Base-by-base conservation (phyloP, 2,888 invertebrate species). In the Lycocerus yunnanus region DNA sequence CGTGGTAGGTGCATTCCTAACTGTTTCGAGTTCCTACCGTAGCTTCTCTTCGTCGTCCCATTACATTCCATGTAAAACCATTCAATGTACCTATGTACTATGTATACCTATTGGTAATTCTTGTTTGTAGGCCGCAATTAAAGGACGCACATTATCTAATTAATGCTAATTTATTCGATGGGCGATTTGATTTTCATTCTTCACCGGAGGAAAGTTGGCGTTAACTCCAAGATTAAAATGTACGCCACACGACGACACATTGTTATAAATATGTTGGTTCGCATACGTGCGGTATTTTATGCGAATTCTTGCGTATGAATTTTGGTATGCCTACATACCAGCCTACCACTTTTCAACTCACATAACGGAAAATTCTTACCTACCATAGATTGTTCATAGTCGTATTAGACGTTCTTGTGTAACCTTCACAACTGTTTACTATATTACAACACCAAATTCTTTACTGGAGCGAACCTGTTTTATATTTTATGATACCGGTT, bases 391-490 rank as follows among this genome's bases (percentile, higher is more conserved):
- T 69, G 73, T 68, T 71, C 71, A 70, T 74, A 71, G 58, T 69
- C 68, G 72, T 68, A 72, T 66, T 68, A 66, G 73, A 73, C 65
- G 68, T 18, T 68, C 73, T 74, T 73, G 73, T 59, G 66, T 67
- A 74, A 74, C 74, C 71, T 74, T 71, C 71, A 67, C 71, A 74
- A 74, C 74, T 66, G 74, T 74, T 74, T 72, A 74, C 66, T 74
- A 71, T 68, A 65, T 74, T 69, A 66, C 74, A 69, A 74, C 74
- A 74, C 69, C 74, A 68, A 74, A 74, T 74, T 74, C 74, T 74
- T 74, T 68, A 72, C 18, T 72, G 72, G 72, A 68, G 72, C 67
- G 68, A 72, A 72, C 72, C 72, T 72, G 72, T 72, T 67, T 68
- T 68, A 72, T 68, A 60, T 65, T 71, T 71, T 66, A 71, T 70